Conservation (phyloP, 2,113 vertebrate genomes). For the Macquaria ambigua region DNA sequence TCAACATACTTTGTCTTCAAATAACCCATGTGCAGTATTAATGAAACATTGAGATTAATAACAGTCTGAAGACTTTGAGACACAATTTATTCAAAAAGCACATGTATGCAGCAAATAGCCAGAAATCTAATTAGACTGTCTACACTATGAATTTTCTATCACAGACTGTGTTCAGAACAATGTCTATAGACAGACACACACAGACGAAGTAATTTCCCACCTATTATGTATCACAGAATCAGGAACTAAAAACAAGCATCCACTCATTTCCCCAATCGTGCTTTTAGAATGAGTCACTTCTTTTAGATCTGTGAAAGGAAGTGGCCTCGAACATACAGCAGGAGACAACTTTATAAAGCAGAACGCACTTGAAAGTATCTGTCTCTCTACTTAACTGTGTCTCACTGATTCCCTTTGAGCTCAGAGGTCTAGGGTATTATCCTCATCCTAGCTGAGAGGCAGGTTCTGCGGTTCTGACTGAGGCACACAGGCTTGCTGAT, state of each 20-base stretch:
- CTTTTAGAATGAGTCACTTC: neutral
- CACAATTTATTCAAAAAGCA: constrained; percentile 17
- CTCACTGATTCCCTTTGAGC: constrained; percentile 10
- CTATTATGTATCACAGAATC: neutral
- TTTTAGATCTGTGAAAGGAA: constrained; percentile 47
- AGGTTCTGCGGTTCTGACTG: constrained; percentile 51
- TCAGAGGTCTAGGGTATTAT: constrained; percentile 7
- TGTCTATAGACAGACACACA: neutral
- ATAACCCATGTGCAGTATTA: constrained; percentile 16
- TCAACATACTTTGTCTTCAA: constrained; percentile 14
- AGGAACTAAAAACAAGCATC: neutral
- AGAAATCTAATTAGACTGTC: constrained; percentile 32
- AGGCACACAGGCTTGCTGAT: constrained; percentile 71
- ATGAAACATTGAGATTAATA: constrained; percentile 19
- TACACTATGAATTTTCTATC: neutral
- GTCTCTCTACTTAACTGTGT: neutral
- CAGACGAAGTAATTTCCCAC: neutral
- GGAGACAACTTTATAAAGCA: constrained; percentile 6
- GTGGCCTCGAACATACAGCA: neutral
- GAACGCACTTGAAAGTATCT: constrained; percentile 20
- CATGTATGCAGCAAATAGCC: neutral
- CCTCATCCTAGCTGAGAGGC: constrained; percentile 38
- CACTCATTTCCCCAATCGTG: neutral
- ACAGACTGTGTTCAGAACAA: neutral
- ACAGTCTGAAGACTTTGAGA: constrained; percentile 12